Evolutionary conservation across 2,888 invertebrate species (phyloP).

Genomic region (Pegoplata infirma): DNA sequence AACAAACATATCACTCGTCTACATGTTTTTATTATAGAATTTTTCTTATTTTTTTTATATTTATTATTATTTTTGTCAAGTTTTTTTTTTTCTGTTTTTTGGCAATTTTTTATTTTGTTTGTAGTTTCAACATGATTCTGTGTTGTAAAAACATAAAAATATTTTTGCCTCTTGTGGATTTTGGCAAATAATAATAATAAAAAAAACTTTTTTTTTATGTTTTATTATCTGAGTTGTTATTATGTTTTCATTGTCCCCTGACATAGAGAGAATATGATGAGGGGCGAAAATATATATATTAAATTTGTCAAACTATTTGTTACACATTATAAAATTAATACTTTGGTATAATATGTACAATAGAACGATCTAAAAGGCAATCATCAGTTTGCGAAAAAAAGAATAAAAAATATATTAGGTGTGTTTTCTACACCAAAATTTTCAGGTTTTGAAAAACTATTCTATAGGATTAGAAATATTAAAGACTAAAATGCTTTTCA

Average conservation of each 20-base stretch:
- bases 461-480: too few species aligned
- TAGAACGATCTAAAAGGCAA: too few species aligned
- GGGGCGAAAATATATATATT: too few species aligned
- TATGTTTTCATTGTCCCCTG: not conserved
- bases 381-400: too few species aligned
- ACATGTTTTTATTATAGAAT: not conserved
- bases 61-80: slow-evolving; percentile 21
- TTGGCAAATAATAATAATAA: slow-evolving; percentile 11
- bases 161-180: slow-evolving; percentile 28
- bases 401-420: too few species aligned
- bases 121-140: not conserved
- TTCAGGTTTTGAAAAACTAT: too few species aligned
- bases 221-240: slow-evolving; percentile 10
- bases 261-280: too few species aligned
- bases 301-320: not conserved
- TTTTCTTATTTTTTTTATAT: slow-evolving; percentile 1
- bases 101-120: slow-evolving; percentile 20
- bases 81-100: slow-evolving; percentile 12
- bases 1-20: slow-evolving; percentile 36
- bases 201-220: too few species aligned
- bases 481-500: too few species aligned
- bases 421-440: too few species aligned
- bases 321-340: not conserved
- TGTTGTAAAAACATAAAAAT: not conserved
- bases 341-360: too few species aligned